Evolutionary conservation across 2,888 invertebrate genomes (phyloP), one percentile per base, ranked within the genome.

Genomic region (Papilio gigon): DNA sequence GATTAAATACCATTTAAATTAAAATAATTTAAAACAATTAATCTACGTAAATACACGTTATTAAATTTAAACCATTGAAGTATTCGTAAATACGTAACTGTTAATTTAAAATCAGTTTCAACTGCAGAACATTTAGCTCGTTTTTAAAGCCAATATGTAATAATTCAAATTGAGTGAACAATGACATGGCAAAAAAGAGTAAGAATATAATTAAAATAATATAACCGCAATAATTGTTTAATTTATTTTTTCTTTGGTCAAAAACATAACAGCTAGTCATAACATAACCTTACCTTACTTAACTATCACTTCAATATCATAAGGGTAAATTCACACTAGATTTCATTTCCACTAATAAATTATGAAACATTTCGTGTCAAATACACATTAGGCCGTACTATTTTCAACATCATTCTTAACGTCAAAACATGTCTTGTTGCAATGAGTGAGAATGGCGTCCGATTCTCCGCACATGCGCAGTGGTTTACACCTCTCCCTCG

Each of bases 381-480:
- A 86, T 89, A 83, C 86, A 86, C 91, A 90, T 91, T 89, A 90
- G 78, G 80, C 80, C 78, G 76, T 76, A 75, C 74, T 78, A 76
- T 78, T 73, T 80, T 82, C 83, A 80, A 85, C 86, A 86, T 88
- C 76, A 73, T 68, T 71, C 75, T 79, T 80, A 80, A 85, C 85
- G 89, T 89, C 89, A 91, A 89, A 89, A 90, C 88, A 90, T 83
- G 82, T 82, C 79, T 80, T 84, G 81, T 80, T 80, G 81, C 80
- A 85, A 84, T 85, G 86, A 88, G 86, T 86, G 82, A 84, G 85
- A 81, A 86, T 85, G 87, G 91, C 91, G 90, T 89, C 89, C 79
- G 81, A 81, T 79, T 79, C 83, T 82, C 77, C 75, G 87, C 91
- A 91, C 91, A 92, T 92, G 91, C 91, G 91, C 86, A 71, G 60